A percentile compares a stretch with the other conserved stretches of the same genome.
phyloP scores from a whole-genome alignment of 1,140 invertebrate species.

The Pteromalus puparum region DNA sequence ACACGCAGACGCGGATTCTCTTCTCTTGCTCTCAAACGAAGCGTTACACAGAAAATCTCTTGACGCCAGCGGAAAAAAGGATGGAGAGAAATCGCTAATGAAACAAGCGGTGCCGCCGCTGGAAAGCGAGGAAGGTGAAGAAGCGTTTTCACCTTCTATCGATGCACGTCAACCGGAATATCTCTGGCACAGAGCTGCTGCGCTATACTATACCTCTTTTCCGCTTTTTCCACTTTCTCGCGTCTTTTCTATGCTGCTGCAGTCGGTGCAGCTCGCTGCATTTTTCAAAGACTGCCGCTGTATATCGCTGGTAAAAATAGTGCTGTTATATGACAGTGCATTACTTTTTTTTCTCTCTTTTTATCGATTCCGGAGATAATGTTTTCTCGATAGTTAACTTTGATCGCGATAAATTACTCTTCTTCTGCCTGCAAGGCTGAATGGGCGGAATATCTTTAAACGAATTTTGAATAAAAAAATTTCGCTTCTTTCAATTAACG shows the following conservation, averaged over 20 bases:
- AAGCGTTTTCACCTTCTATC: slow-evolving; percentile 22
- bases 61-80: slow-evolving; percentile 22
- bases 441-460: no score
- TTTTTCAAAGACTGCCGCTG: background rate
- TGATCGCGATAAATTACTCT: no score
- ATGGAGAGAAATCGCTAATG: slow-evolving; percentile 21
- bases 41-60: background rate
- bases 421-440: no score
- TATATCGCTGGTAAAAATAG: background rate
- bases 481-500: no score
- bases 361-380: background rate
- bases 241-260: background rate
- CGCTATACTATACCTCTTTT: background rate
- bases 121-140: background rate
- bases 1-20: background rate
- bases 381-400: no score
- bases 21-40: background rate
- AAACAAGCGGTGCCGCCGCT: background rate
- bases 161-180: slow-evolving; percentile 15
- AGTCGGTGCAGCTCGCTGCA: background rate
- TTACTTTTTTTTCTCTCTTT: background rate
- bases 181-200: background rate
- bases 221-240: background rate
- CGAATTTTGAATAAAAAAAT: no score
- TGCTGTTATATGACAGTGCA: no score